These are phyloP conservation scores for Entomobrya multifasciata DNA, from an alignment of 2,888 invertebrate genomes.

Conservation along the genomic window DNA sequence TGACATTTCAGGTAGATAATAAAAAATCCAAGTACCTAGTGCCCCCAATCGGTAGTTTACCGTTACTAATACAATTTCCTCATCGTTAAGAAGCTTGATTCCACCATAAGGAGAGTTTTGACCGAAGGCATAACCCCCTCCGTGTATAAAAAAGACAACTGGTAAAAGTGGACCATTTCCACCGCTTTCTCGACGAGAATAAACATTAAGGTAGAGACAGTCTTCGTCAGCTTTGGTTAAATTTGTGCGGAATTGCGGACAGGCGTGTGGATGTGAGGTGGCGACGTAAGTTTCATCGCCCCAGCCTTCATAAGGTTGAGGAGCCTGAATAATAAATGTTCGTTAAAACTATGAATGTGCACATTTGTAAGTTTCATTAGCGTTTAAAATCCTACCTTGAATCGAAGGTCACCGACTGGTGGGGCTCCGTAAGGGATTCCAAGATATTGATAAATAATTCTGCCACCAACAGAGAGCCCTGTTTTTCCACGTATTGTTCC, in stretches of 20 bases:
- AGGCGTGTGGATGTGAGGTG: constrained; percentile 59
- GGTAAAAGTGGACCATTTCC: constrained; percentile 45
- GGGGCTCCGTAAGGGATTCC: constrained; percentile 58
- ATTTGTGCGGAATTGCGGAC: constrained; percentile 62
- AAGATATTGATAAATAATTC: constrained; percentile 55
- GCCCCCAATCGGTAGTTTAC: constrained; percentile 68
- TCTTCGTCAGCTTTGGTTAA: constrained; percentile 59
- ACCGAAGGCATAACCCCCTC: constrained; percentile 71
- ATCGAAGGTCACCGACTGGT: constrained; percentile 59
- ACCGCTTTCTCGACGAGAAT: constrained; percentile 36
- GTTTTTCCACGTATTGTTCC: constrained; percentile 63
- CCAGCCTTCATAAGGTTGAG: constrained; percentile 65
- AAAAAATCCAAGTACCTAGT: no score
- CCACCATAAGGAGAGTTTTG: constrained; percentile 69
- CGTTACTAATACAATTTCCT: constrained; percentile 71
- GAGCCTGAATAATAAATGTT: constrained; percentile 59
- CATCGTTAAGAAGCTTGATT: constrained; percentile 19
- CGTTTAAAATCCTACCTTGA: constrained; percentile 54
- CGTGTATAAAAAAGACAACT: constrained; percentile 72
- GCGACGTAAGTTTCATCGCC: constrained; percentile 46
- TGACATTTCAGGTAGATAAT: no score
- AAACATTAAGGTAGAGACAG: constrained; percentile 68
- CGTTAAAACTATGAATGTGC: no score
- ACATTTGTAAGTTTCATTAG: no score
- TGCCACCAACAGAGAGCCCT: background rate